Conservation (phyloP, 2,888 invertebrate species). For the Mesodorylaimus sp. region DNA sequence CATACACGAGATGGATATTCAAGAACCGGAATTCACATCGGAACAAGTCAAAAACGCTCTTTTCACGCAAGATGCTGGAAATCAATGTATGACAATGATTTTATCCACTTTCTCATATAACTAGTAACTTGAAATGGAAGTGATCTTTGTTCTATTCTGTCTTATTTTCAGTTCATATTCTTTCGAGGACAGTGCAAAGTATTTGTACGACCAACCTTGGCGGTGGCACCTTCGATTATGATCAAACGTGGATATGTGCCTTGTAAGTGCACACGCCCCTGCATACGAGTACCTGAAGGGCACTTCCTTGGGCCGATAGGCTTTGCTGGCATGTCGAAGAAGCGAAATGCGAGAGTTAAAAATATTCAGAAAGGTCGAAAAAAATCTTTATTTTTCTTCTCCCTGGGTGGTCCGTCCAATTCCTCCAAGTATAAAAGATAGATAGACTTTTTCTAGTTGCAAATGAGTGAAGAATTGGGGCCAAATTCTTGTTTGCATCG, state of each 20-base stretch:
- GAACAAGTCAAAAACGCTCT: slow-evolving; percentile 29
- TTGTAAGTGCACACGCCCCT: slow-evolving; percentile 33
- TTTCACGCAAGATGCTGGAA: slow-evolving; percentile 29
- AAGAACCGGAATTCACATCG: slow-evolving; percentile 29
- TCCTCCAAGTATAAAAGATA: no score
- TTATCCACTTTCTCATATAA: neutral
- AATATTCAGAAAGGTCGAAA: no score
- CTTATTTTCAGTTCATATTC: slow-evolving; percentile 35
- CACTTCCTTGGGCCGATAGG: neutral
- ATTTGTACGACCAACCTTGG: slow-evolving; percentile 36
- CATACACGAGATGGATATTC: slow-evolving; percentile 31
- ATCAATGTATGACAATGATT: slow-evolving; percentile 22
- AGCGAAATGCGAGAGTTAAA: neutral
- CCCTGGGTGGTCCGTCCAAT: no score
- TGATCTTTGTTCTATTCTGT: neutral
- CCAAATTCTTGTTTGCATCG: no score
- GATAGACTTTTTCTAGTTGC: no score
- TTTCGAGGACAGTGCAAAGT: slow-evolving; percentile 40
- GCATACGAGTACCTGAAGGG: neutral
- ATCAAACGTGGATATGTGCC: slow-evolving; percentile 43
- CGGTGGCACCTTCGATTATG: slow-evolving; percentile 39
- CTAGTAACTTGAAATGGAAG: neutral
- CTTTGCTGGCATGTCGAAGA: neutral
- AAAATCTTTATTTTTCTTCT: no score
- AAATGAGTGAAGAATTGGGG: no score